Evolutionary conservation across 2,113 vertebrate species (phyloP).

Genomic region (Balaeniceps rex): DNA sequence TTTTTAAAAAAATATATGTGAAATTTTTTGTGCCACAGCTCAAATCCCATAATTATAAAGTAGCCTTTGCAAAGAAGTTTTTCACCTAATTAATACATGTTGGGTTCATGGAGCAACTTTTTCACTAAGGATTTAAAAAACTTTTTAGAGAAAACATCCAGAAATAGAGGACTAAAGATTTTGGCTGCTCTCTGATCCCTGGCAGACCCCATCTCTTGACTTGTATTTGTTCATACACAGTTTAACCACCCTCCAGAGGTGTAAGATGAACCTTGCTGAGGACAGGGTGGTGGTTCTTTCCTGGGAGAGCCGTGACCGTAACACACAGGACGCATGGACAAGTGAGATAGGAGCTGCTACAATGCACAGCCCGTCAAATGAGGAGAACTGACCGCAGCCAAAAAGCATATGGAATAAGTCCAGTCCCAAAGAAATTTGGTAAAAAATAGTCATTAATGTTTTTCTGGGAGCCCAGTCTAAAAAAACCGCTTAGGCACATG

Average conservation of each 20-base stretch:
- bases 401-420: background rate
- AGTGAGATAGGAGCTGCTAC: background rate
- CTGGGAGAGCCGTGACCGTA: background rate
- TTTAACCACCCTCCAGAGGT: background rate
- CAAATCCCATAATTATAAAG: slow-evolving; percentile 73
- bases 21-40: slow-evolving; percentile 62
- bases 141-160: slow-evolving; percentile 21
- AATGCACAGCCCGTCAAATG: background rate
- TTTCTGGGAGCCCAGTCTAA: background rate
- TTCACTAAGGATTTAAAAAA: background rate
- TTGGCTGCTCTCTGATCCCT: slow-evolving; percentile 6
- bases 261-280: slow-evolving; percentile 36
- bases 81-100: slow-evolving; percentile 54
- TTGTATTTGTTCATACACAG: slow-evolving; percentile 3
- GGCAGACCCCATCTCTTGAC: background rate
- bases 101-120: background rate
- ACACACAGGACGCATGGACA: background rate
- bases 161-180: slow-evolving; percentile 38
- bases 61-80: slow-evolving; percentile 33
- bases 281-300: background rate
- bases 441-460: background rate
- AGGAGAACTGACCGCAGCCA: background rate
- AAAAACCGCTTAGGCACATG: background rate
- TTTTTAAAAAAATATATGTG: slow-evolving; percentile 53
- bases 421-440: background rate